Base-by-base conservation (phyloP, 2,888 invertebrate genomes). In the Oscheius myriophilus region DNA sequence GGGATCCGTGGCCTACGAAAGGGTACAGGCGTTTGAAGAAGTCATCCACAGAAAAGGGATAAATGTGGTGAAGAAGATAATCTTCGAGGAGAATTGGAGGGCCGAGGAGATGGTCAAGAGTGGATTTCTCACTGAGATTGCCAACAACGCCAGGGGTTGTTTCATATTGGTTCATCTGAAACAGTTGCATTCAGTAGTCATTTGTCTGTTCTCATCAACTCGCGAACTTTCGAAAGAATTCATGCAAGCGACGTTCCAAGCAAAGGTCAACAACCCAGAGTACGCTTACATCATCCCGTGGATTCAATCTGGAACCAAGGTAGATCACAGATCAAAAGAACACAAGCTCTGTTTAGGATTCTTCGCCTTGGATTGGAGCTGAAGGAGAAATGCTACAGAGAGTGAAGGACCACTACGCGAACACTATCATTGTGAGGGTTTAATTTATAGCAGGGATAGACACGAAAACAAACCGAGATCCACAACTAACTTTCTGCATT, bases 191-290 rank as follows among this genome's bases (percentile, higher is more conserved):
- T 69, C 62, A 83, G 84, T 85, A 25, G 74, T 85, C 0, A 72
- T 85, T 43, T 84, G 83, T 64, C 66, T 85, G 39, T 85, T 85
- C 64, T 84, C 84, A 0, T 76, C 83, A 0, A 85, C 85, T n/a
- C 80, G 83, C 46, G 85, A 85, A 57, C 66, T 82, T 25, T 75
- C 83, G 12, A 82, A 77, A 65, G 85, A 85, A 64, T 85, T 85
- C 74, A 85, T 85, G 85, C 80, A 82, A 51, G 84, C 84, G 1
- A 72, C 74, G 14, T 71, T 66, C 55, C 68, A 69, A 45, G n/a
- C 67, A 14, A 67, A 63, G 57, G 79, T 82, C 74, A 84, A 82
- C 69, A 80, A 72, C 42, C 75, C 76, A 11, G 84, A 84, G 55
- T 84, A 80, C 67, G 84, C 80, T 14, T 85, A 77, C 67, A 75